A percentile compares a stretch with the other conserved stretches of the same genome.
Conservation (phyloP, 2,113 vertebrate species). For the Muscicapa adusta region DNA sequence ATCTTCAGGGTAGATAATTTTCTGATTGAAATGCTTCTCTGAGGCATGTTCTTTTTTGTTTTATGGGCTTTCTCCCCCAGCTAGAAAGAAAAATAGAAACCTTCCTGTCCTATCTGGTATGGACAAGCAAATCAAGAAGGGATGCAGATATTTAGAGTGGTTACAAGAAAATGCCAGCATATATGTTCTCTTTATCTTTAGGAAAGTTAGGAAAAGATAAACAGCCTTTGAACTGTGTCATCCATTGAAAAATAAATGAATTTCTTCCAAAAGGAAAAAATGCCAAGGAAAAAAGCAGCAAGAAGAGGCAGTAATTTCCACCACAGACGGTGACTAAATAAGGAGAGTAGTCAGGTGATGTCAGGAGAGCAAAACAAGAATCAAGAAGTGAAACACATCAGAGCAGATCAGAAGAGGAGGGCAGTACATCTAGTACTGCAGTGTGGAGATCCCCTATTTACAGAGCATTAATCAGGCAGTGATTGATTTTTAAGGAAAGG, state of each 20-base stretch:
- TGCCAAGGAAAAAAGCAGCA: not conserved
- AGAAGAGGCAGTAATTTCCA: not conserved
- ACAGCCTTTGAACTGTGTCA: not conserved
- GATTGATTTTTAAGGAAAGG: not conserved
- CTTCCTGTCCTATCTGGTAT: not conserved
- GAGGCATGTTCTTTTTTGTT: not conserved
- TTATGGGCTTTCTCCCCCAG: not conserved
- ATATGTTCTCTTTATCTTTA: not conserved
- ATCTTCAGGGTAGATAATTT: constrained; percentile 4
- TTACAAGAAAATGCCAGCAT: not conserved
- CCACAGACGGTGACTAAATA: not conserved
- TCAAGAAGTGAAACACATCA: not conserved
- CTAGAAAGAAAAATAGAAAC: constrained; percentile 10
- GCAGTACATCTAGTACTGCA: not conserved
- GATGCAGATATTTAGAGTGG: not conserved
- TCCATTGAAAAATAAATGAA: not conserved
- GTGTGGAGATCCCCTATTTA: not conserved
- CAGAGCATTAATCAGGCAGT: not conserved
- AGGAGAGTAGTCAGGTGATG: not conserved
- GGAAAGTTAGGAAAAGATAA: not conserved
- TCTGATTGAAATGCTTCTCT: constrained; percentile 20
- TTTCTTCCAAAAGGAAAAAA: not conserved
- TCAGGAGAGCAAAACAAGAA: not conserved
- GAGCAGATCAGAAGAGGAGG: not conserved
- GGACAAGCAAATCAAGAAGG: not conserved